Percentiles rank a stretch among this genome's conserved stretches.
Conservation (phyloP, 2,113 vertebrate species). For the Desmodus rotundus region DNA sequence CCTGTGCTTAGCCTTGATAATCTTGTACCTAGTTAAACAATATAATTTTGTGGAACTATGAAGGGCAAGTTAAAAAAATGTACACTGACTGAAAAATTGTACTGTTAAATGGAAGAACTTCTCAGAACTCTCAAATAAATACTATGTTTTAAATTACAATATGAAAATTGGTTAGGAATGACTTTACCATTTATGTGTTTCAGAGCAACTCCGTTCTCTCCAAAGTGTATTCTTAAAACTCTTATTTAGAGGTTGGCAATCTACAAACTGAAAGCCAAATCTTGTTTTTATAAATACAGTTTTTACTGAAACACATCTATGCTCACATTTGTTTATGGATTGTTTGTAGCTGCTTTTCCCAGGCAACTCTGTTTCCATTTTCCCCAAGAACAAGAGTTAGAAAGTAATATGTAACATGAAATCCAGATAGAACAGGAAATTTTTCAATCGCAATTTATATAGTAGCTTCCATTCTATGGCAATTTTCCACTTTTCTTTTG, state of each 20-base stretch:
- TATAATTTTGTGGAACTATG: neutral
- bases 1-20: neutral
- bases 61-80: neutral
- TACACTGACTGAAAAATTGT: neutral
- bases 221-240: neutral
- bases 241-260: neutral
- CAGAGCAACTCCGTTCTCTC: neutral
- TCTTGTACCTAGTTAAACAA: neutral
- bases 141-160: neutral
- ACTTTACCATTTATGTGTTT: neutral
- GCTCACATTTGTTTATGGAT: neutral
- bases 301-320: neutral
- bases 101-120: neutral
- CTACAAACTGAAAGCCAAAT: neutral
- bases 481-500: slow-evolving; percentile 26
- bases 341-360: neutral
- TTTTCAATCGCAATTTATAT: neutral
- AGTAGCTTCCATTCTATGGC: neutral
- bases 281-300: neutral
- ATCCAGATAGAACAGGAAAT: neutral
- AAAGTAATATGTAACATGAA: neutral
- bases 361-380: neutral
- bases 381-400: neutral
- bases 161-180: neutral
- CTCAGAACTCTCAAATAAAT: neutral